phyloP scores from a whole-genome alignment of 2,888 invertebrate genomes.

The Oscheius sp. region DNA sequence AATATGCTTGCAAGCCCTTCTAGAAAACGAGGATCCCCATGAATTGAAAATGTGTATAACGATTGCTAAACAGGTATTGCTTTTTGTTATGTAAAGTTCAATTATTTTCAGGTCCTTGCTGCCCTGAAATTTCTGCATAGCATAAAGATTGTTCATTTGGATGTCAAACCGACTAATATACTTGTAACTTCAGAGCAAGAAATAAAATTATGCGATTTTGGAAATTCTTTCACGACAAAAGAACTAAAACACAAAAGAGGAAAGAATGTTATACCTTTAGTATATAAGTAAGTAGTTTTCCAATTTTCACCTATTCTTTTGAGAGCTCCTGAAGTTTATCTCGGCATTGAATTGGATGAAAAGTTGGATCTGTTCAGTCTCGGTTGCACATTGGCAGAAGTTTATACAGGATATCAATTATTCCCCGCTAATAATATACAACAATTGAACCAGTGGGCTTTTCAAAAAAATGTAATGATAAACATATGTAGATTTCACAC shows the following conservation, averaged over 20 bases:
- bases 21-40: not conserved
- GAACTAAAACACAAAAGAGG: not conserved
- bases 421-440: not conserved
- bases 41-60: too few relatives aligned
- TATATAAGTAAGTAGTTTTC: not conserved
- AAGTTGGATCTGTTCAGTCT: conserved; percentile 4
- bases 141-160: not conserved
- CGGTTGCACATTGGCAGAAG: not conserved
- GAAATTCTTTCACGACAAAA: not conserved
- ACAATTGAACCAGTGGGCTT: not conserved
- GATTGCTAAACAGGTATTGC: not conserved
- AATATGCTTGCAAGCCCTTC: too few relatives aligned
- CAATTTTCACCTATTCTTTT: not conserved
- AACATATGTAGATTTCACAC: not conserved
- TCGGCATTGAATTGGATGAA: not conserved
- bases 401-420: not conserved
- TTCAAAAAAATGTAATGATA: not conserved
- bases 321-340: conserved; percentile 3
- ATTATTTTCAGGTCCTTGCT: not conserved
- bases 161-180: conserved; percentile 2
- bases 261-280: not conserved
- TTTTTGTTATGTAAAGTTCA: too few relatives aligned
- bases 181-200: not conserved
- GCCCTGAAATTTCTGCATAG: not conserved
- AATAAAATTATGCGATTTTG: conserved; percentile 6